phyloP scores from a whole-genome alignment of 2,797 vertebrate species.

The Vespertilio murinus region DNA sequence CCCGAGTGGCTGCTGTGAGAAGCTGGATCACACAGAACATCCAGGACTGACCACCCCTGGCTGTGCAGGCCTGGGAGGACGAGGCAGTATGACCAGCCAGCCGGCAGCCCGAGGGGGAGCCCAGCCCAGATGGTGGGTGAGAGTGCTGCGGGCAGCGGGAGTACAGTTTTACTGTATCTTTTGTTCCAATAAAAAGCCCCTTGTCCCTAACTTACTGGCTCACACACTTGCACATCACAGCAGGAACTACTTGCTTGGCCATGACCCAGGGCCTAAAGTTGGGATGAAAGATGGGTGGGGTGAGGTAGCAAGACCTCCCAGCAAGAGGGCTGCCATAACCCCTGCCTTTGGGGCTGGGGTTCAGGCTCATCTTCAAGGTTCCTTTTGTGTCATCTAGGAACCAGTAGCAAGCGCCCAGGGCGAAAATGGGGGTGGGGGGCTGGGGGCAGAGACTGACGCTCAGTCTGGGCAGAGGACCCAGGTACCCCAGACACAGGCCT shows the following conservation, averaged over 20 bases:
- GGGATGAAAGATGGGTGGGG: no score
- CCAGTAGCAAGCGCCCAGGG: no score
- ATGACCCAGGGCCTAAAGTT: background rate
- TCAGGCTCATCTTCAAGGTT: background rate
- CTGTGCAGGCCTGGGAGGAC: background rate
- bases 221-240: background rate
- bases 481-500: background rate
- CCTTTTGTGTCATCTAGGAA: background rate
- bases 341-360: no score
- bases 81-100: background rate
- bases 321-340: no score
- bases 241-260: fast-evolving
- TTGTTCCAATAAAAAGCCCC: slow-evolving; percentile 75
- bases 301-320: background rate
- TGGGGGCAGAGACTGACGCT: background rate
- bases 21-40: slow-evolving; percentile 91
- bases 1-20: slow-evolving; percentile 90
- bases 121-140: background rate
- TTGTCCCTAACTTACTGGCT: background rate
- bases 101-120: background rate
- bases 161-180: slow-evolving; percentile 37
- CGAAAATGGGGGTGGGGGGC: background rate
- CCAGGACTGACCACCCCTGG: slow-evolving; percentile 75
- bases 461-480: no score
- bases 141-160: slow-evolving; percentile 39